Base-by-base conservation (phyloP, 1,140 invertebrate species). In the Pemphigus obesinymphae region DNA sequence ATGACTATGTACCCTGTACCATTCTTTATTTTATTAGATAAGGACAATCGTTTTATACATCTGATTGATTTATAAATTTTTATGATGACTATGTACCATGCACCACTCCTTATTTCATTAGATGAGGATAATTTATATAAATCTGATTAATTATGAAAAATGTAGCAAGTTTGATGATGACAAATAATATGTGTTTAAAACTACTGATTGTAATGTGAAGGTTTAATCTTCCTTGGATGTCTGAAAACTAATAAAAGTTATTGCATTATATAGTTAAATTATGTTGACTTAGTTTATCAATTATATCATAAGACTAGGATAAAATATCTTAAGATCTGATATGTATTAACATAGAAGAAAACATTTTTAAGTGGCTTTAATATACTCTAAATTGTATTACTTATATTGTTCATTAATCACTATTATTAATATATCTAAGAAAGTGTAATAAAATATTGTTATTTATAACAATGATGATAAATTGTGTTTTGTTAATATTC, bases 181-280 rank as follows among this genome's bases (percentile, higher is more conserved):
- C 75, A 78, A 78, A 78, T 40, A 43, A 37, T n/a, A n/a, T n/a
- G 55, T 61, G 29, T 55, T 37, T 10, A 58, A 61, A 78, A 78
- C 50, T 61, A 20, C 75, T 78, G 55, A 61, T 40, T 20, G 4
- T 20, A 29, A 58, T 45, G 23, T 78, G 75, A 58, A 58, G 75
- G 55, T 20, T 61, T 61, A 78, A 78, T 78, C 75, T 89, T 89
- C 87, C 88, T 89, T 89, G 87, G 87, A 89, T 89, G 88, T 88
- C 87, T 89, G 88, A 78, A 78, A 29, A 89, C 23, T 72, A 48
- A 29, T 40, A 40, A 50, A n/a, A n/a, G n/a, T n/a, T n/a, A n/a
- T n/a, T n/a, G n/a, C n/a, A n/a, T n/a, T n/a, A n/a, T n/a, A n/a
- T n/a, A n/a, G n/a, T n/a, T n/a, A n/a, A n/a, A n/a, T n/a, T n/a